These are phyloP conservation scores for Laspeyria flexula DNA, from an alignment of 2,888 invertebrate species.

Conservation along the genomic window DNA sequence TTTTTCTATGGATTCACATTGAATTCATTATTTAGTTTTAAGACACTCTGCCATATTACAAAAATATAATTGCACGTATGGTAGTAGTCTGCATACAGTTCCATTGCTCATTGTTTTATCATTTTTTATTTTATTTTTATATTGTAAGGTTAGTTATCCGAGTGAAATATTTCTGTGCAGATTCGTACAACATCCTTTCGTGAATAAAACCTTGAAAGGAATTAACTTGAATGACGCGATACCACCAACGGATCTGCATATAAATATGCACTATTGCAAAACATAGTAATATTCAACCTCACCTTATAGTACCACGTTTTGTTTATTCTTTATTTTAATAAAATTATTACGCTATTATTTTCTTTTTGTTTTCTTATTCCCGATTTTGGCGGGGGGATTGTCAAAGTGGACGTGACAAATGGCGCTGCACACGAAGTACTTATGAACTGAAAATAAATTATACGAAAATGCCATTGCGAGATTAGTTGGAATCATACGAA, in stretches of 20 bases:
- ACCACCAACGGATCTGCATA: slow-evolving; percentile 46
- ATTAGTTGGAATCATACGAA: slow-evolving; percentile 59
- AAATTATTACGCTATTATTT: slow-evolving; percentile 62
- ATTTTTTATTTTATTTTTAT: slow-evolving; percentile 46
- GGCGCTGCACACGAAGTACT: slow-evolving; percentile 78
- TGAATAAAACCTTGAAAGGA: slow-evolving; percentile 3
- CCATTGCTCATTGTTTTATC: slow-evolving; percentile 59
- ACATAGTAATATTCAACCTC: slow-evolving; percentile 57
- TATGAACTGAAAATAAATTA: slow-evolving; percentile 68
- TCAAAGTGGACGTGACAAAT: slow-evolving; percentile 78
- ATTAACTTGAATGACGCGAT: slow-evolving; percentile 18
- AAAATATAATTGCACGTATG: slow-evolving; percentile 60
- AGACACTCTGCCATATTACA: slow-evolving; percentile 47
- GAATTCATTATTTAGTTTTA: slow-evolving; percentile 56
- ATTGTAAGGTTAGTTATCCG: slow-evolving; percentile 37
- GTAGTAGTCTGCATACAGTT: slow-evolving; percentile 66
- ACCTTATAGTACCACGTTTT: slow-evolving; percentile 60
- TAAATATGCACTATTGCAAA: slow-evolving; percentile 51
- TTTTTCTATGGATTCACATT: slow-evolving; percentile 60
- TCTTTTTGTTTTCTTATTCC: slow-evolving; percentile 62
- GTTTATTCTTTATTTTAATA: slow-evolving; percentile 67
- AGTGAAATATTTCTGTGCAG: slow-evolving; percentile 55
- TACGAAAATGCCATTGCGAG: slow-evolving; percentile 67
- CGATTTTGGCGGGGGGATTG: slow-evolving; percentile 75
- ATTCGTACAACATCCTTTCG: slow-evolving; percentile 16